These are phyloP conservation scores for Lepidochrysops patricia DNA, from an alignment of 2,888 invertebrate species.

Conservation along the genomic window DNA sequence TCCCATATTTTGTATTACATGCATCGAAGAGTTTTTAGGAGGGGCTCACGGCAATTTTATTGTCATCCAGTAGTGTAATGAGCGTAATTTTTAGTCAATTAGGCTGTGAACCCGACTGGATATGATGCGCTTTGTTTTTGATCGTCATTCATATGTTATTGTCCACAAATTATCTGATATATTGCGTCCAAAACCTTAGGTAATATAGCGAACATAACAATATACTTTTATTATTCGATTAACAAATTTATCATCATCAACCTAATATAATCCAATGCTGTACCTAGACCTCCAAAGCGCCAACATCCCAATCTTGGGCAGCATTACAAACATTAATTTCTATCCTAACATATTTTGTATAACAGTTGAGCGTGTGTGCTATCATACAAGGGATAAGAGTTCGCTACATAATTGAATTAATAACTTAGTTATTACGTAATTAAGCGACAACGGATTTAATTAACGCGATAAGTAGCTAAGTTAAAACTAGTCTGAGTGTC, in stretches of 20 bases:
- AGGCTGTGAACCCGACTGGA: background rate
- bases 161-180: background rate
- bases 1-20: conserved; percentile 7
- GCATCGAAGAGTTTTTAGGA: background rate
- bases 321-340: too few relatives aligned
- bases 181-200: too few relatives aligned
- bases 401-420: background rate
- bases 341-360: too few relatives aligned
- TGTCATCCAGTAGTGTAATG: conserved; percentile 3
- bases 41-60: conserved; percentile 2
- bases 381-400: too few relatives aligned
- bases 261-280: too few relatives aligned
- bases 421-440: background rate
- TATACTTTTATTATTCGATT: too few relatives aligned
- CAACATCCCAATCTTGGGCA: too few relatives aligned
- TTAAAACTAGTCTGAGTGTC: conserved; percentile 13
- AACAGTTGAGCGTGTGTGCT: too few relatives aligned
- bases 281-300: too few relatives aligned
- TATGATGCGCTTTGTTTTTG: background rate
- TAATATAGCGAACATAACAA: too few relatives aligned
- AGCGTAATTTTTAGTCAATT: background rate
- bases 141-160: background rate
- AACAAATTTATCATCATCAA: too few relatives aligned
- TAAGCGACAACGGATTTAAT: conserved; percentile 5
- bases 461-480: conserved; percentile 1